Evolutionary conservation across 2,797 vertebrate species (phyloP), one percentile per base, ranked within the genome.

Genomic region (Acanthis flammea): DNA sequence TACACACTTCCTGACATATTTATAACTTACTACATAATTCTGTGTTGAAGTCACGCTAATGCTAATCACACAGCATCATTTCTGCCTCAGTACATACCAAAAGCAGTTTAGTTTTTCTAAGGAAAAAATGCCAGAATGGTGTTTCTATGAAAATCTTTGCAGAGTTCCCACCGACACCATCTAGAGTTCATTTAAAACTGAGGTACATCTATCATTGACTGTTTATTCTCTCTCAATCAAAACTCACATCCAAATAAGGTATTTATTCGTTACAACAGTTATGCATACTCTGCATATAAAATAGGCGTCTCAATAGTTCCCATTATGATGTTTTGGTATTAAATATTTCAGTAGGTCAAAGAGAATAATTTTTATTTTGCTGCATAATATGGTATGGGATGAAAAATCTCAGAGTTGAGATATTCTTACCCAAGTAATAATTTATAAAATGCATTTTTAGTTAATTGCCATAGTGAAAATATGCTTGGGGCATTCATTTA

Each of bases 261-360:
- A 67, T 96, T 96, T 97, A 96, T 96, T 97, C 72, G 61, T 28
- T 50, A 44, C 58, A 92, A 11, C 45, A 85, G 51, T 80, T 60
- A 51, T 28, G 48, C n/a, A 54, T 68, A 25, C 15, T 80, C 90
- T n/a, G 71, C n/a, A 47, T 80, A 73, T 23, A 83, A 88, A 88
- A 82, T 5, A 91, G 42, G 41, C 23, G 1, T 45, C 39, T 57
- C 47, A 14, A 4, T 47, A 30, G 77, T 92, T 79, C 76, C 35
- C 65, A 33, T 82, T 21, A 70, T 75, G 4, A 10, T 7, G 17
- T 58, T 82, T 81, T 18, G 6, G 8, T 66, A 93, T 17, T 19
- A 82, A 91, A 47, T 63, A 54, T 7, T 39, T 71, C 53, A 82
- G 11, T 9, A 65, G 9, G 37, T 86, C 31, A 91, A 48, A 53